phyloP scores from a whole-genome alignment of 2,888 invertebrate genomes.

The Cistogaster globosa region DNA sequence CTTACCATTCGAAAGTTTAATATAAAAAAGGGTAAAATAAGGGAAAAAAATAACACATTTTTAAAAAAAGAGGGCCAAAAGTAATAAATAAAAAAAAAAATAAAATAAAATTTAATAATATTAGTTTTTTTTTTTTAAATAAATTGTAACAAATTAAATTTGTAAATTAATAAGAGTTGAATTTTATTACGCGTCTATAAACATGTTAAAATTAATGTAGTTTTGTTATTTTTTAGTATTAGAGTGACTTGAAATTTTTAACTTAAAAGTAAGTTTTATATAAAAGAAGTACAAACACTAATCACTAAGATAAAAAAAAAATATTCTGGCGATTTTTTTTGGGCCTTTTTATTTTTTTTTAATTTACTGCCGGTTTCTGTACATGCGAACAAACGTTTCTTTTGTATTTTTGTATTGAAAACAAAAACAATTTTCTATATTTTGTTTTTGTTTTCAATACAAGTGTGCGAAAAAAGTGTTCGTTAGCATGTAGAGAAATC shows the following conservation, averaged over 20 bases:
- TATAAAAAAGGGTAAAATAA: not conserved
- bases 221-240: not conserved
- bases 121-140: not conserved
- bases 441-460: no score
- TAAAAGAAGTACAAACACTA: not conserved
- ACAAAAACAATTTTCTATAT: no score
- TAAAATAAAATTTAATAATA: not conserved
- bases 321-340: no score
- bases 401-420: no score
- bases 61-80: not conserved
- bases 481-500: no score
- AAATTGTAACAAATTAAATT: not conserved
- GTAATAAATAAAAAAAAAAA: not conserved
- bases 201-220: no score
- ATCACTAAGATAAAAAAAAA: not conserved
- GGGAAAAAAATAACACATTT: not conserved
- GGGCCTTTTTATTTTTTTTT: no score
- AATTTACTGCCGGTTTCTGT: no score
- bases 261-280: not conserved
- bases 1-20: slow-evolving; percentile 1
- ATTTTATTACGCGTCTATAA: not conserved
- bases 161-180: not conserved
- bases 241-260: no score
- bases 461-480: no score
- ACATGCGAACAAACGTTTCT: no score